Conservation (phyloP, 2,888 invertebrate species). For the Lottia scabra region DNA sequence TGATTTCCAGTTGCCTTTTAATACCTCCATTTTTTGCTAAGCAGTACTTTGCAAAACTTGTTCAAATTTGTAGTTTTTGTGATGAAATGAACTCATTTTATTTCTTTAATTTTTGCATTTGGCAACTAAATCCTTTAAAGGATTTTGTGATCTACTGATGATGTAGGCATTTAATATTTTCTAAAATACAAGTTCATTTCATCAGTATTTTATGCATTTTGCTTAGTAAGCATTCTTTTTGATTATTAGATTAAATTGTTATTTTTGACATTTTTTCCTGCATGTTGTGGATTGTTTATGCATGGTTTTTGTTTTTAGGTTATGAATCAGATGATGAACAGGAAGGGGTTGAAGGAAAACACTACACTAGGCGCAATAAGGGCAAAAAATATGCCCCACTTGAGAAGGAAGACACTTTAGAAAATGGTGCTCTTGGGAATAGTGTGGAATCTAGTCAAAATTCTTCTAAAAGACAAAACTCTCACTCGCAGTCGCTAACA, state of each 20-base stretch:
- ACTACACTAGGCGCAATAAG: conserved; percentile 54
- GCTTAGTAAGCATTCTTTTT: conserved; percentile 2
- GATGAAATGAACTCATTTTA: too few species aligned
- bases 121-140: too few species aligned
- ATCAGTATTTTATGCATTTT: conserved; percentile 8
- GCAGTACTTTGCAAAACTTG: too few species aligned
- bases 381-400: conserved; percentile 64
- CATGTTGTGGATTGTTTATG: conserved; percentile 35
- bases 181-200: background rate
- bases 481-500: conserved; percentile 11
- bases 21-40: too few species aligned
- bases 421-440: conserved; percentile 29
- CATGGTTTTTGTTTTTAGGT: conserved; percentile 60
- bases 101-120: too few species aligned
- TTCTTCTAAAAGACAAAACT: conserved; percentile 21
- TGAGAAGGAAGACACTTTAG: conserved; percentile 57
- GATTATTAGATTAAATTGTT: conserved; percentile 1
- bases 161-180: too few species aligned
- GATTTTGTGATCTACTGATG: too few species aligned
- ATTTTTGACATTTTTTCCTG: conserved; percentile 7
- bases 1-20: too few species aligned
- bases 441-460: conserved; percentile 18
- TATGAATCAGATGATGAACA: conserved; percentile 65
- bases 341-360: conserved; percentile 50
- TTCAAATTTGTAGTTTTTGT: too few species aligned